Conservation (phyloP, 2,888 invertebrate genomes). For the Scaptomyza flava region DNA sequence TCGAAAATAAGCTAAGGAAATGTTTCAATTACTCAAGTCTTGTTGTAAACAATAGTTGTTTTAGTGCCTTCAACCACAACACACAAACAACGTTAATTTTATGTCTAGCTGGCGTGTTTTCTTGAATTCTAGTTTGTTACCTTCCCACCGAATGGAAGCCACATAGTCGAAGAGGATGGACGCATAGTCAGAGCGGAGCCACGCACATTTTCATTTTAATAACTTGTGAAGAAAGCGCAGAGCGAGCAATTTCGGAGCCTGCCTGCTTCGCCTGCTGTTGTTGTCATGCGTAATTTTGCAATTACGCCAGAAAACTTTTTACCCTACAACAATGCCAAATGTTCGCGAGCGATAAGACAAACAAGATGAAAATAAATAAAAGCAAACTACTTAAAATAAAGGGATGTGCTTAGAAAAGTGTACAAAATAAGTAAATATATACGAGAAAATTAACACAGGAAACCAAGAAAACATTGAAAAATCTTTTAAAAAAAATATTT, state of each 20-base stretch:
- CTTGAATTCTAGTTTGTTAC: slow-evolving; percentile 10
- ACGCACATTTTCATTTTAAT: slow-evolving; percentile 63
- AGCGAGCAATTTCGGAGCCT: slow-evolving; percentile 1
- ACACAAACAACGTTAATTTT: slow-evolving; percentile 45
- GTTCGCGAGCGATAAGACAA: slow-evolving; percentile 57
- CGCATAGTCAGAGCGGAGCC: slow-evolving; percentile 55
- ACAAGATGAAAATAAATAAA: slow-evolving; percentile 15
- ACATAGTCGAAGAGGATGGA: neutral
- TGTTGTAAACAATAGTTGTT: neutral
- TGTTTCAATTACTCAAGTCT: slow-evolving; percentile 20
- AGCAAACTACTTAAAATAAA: slow-evolving; percentile 18
- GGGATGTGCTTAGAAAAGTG: slow-evolving; percentile 40
- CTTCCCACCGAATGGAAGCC: slow-evolving; percentile 7
- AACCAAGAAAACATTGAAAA: slow-evolving; percentile 21
- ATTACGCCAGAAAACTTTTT: slow-evolving; percentile 58
- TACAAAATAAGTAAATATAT: slow-evolving; percentile 34
- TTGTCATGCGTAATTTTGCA: slow-evolving; percentile 70
- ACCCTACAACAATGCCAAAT: slow-evolving; percentile 33
- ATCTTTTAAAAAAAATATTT: no score
- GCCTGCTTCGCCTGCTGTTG: slow-evolving; percentile 7
- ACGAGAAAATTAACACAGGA: slow-evolving; percentile 22
- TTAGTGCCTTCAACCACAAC: slow-evolving; percentile 6
- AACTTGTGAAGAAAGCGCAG: slow-evolving; percentile 31
- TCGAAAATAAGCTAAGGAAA: neutral
- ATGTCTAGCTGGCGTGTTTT: slow-evolving; percentile 61